Base-by-base conservation (phyloP, 2,113 vertebrate species). In the Xiphorhynchus elegans region DNA sequence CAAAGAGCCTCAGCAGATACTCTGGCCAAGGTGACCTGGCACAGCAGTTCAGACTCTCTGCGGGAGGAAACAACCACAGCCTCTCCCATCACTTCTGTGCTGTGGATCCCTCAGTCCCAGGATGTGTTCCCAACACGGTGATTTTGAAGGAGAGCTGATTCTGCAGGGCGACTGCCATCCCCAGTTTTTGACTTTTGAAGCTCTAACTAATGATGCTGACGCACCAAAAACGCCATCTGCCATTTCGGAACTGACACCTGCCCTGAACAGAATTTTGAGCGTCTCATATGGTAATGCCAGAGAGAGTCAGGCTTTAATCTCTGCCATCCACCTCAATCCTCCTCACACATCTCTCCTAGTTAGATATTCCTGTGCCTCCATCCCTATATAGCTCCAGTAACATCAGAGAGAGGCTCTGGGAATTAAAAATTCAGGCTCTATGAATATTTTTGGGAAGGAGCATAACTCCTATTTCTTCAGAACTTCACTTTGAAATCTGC, bases 111-210 rank as follows among this genome's bases (percentile, higher is more conserved):
- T 77, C 2, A 2, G 46, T 7, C 2, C 0, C 50, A 21, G n/a
- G 46, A 3, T 0, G 0, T 21, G 37, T 1, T 89, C 49, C 66
- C 33, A 23, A 68, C 15, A 17, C 0, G 4, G 33, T 1, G 21
- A n/a, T 76, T 90, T 25, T 2, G 4, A 11, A 37, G 35, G 37
- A 73, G 49, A 67, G 42, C 16, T 56, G 73, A 13, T 46, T 63
- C 28, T 79, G 18, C 78, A 76, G 69, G 21, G 31, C 4, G 1
- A 3, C 5, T 90, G n/a, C 53, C 33, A 49, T 35, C 24, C 52
- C 78, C 19, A 39, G 0, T 13, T 19, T 69, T 55, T 20, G 39
- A 7, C 26, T 70, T 67, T 29, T 16, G n/a, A 42, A 70, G 37
- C 24, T 79, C 31, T 56, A 31, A 3, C 53, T 44, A 23, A 79